Evolutionary conservation across 2,888 invertebrate genomes (phyloP).

Genomic region (Cataglyphis albicans): DNA sequence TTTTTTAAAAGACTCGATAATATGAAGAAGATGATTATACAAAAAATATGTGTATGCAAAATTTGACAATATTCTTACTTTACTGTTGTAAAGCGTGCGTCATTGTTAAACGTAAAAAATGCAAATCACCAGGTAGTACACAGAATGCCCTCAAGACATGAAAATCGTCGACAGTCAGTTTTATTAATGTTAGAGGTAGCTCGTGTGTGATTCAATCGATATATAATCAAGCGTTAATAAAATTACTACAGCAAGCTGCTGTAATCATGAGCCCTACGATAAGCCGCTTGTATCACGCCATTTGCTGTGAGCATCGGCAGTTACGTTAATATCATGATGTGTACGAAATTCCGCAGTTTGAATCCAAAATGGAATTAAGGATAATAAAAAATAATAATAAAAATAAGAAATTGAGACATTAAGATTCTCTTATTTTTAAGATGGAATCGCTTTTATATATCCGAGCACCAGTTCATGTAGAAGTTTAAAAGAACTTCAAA

Average conservation of each 20-base stretch:
- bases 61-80: background rate
- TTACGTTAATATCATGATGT: slow-evolving; percentile 22
- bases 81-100: background rate
- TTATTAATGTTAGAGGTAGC: slow-evolving; percentile 63
- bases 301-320: slow-evolving; percentile 37
- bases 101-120: background rate
- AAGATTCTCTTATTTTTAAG: background rate
- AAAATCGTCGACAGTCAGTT: slow-evolving; percentile 55
- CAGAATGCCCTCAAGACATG: slow-evolving; percentile 27
- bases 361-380: background rate
- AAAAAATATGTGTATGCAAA: background rate
- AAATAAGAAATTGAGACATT: background rate
- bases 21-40: background rate
- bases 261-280: slow-evolving; percentile 38
- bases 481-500: background rate
- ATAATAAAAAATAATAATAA: slow-evolving; percentile 1
- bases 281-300: slow-evolving; percentile 46
- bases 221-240: slow-evolving; percentile 68
- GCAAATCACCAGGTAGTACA: slow-evolving; percentile 24
- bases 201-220: slow-evolving; percentile 60
- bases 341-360: slow-evolving; percentile 12
- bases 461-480: background rate
- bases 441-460: background rate
- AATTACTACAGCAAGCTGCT: slow-evolving; percentile 61
- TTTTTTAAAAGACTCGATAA: background rate